Conservation (phyloP, 2,113 vertebrate species). For the Tenrec ecaudatus region DNA sequence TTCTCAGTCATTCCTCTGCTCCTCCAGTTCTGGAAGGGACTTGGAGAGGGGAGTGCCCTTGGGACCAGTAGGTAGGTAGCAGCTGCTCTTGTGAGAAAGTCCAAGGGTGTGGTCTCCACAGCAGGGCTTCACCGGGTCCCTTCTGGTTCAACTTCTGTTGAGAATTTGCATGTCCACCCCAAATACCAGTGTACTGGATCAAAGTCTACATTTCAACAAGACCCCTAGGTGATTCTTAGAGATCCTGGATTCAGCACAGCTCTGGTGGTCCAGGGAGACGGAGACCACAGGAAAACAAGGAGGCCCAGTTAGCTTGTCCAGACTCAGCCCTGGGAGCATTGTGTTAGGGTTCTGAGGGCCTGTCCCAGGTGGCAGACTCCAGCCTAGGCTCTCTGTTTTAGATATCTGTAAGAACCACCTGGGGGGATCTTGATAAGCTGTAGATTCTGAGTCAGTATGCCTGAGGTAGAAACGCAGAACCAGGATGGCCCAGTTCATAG, state of each 20-base stretch:
- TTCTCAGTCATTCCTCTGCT: background rate
- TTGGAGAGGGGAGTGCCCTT: background rate
- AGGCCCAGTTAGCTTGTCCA: conserved; percentile 7
- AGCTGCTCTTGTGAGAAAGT: background rate
- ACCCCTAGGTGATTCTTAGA: background rate
- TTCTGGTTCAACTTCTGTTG: background rate
- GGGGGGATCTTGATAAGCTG: background rate
- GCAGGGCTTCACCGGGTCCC: too few relatives aligned
- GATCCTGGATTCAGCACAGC: conserved; percentile 70
- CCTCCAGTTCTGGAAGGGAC: background rate
- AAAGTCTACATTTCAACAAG: background rate
- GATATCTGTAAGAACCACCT: background rate
- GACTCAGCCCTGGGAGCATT: background rate
- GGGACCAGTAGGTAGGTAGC: background rate
- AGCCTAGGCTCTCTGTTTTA: too few relatives aligned
- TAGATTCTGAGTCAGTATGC: background rate
- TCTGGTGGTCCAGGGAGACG: background rate
- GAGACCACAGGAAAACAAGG: conserved; percentile 53
- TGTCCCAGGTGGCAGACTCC: background rate
- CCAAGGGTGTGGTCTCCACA: background rate
- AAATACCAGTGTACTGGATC: background rate
- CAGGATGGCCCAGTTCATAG: too few relatives aligned
- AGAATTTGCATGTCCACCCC: background rate
- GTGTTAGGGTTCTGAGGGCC: background rate
- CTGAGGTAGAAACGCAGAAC: background rate